A percentile compares a stretch with the other conserved stretches of the same genome.
phyloP scores from a whole-genome alignment of 2,797 vertebrate species.

The Tinamus major region DNA sequence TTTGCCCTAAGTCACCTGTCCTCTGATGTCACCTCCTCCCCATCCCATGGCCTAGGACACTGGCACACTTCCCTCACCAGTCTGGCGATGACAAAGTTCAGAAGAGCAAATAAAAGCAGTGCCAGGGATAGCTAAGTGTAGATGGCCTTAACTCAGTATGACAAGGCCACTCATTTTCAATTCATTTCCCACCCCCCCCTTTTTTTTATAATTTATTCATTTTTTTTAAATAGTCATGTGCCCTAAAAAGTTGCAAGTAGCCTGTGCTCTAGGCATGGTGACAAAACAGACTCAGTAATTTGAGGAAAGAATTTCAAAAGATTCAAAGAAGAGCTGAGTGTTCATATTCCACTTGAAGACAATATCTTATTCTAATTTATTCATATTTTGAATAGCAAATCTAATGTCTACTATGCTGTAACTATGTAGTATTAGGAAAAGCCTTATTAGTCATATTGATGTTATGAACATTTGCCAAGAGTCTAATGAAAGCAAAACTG shows the following conservation, averaged over 20 bases:
- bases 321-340: neutral
- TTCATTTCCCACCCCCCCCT: neutral
- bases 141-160: neutral
- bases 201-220: neutral
- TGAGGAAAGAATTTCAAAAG: neutral
- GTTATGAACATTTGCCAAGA: constrained; percentile 2
- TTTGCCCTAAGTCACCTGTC: fast-evolving
- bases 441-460: neutral
- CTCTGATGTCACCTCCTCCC: neutral
- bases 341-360: neutral
- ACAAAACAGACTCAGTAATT: neutral
- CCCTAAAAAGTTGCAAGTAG: neutral
- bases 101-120: neutral
- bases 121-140: neutral
- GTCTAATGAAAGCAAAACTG: constrained; percentile 49
- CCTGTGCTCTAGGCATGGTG: neutral
- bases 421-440: neutral
- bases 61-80: fast-evolving
- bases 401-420: neutral
- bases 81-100: neutral
- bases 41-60: neutral
- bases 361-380: neutral
- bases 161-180: neutral
- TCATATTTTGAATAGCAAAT: constrained; percentile 14
- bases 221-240: neutral